Base-by-base conservation (phyloP, 1,140 invertebrate species). In the Drosophila gunungcola region DNA sequence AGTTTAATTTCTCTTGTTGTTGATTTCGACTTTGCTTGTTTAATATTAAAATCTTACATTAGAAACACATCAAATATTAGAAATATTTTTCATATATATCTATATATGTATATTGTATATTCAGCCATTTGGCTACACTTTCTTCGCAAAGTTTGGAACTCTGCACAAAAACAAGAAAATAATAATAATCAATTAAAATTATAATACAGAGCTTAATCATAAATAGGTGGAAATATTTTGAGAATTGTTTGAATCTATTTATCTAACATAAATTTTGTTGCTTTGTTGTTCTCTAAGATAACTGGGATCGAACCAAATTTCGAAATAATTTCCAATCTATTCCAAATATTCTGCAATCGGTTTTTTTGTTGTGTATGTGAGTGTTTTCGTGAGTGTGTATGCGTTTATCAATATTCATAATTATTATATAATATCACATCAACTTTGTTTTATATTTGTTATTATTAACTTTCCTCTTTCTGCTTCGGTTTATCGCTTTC, bases 391-490 rank as follows among this genome's bases (percentile, higher is more conserved):
- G 61, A 61, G 56, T 58, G 58, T 80, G 43, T 82, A 62, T 82
- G 68, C 70, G 58, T 83, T 70, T 83, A 65, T 76, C 64, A 57
- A 62, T 72, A 76, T 80, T 88, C 54, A 80, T 88, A 89, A 89
- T 88, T 88, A 88, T 89, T 89, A 89, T 91, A 88, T 91, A 91
- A 91, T 91, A 91, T 91, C 90, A 91, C 90, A 91, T 91, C 90
- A 84, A 91, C 90, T 91, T 91, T 91, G 86, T 91, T 91, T 90
- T 83, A 49, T 64, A 67, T 68, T 84, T 72, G 42, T 80, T 61
- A 64, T 68, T 65, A 86, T 80, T 65, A 78, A 53, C 61, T 69
- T 57, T 54, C 60, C 39, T 48, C 51, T 48, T 53, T 13, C 39
- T 61, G 41, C 63, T 36, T 42, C 48, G 13, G 63, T 45, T 43